Evolutionary conservation across 2,113 vertebrate species (phyloP).

Genomic region (Rafetus swinhoei): DNA sequence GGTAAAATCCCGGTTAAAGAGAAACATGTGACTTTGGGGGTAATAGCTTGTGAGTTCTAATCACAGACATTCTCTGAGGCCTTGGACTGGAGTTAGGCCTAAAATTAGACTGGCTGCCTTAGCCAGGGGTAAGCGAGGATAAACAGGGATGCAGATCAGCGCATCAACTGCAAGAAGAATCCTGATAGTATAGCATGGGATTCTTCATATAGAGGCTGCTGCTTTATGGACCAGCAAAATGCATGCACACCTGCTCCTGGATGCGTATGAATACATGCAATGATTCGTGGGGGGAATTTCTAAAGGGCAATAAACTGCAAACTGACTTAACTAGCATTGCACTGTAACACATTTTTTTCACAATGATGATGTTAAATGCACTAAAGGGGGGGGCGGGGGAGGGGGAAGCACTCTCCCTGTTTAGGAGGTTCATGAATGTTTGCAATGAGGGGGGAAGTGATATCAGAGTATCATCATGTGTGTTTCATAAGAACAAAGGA

Average conservation of each 20-base stretch:
- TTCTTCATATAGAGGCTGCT: neutral
- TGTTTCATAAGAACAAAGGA: neutral
- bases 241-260: neutral
- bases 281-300: accelerated
- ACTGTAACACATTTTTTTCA: accelerated
- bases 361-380: accelerated
- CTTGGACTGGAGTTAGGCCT: neutral
- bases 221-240: accelerated
- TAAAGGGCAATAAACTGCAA: neutral
- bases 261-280: neutral
- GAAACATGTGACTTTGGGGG: accelerated
- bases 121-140: neutral
- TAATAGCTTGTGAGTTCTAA: accelerated
- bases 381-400: too few relatives aligned
- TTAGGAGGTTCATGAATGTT: neutral
- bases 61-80: neutral
- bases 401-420: neutral
- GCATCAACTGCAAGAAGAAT: neutral
- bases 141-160: neutral
- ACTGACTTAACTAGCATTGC: accelerated
- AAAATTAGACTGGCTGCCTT: neutral
- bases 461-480: neutral
- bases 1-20: neutral
- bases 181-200: accelerated
- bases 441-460: neutral